Base-by-base conservation (phyloP, 30 jellyfish, hydroid and myxozoan genomes). In the Aurelia coerulea region DNA sequence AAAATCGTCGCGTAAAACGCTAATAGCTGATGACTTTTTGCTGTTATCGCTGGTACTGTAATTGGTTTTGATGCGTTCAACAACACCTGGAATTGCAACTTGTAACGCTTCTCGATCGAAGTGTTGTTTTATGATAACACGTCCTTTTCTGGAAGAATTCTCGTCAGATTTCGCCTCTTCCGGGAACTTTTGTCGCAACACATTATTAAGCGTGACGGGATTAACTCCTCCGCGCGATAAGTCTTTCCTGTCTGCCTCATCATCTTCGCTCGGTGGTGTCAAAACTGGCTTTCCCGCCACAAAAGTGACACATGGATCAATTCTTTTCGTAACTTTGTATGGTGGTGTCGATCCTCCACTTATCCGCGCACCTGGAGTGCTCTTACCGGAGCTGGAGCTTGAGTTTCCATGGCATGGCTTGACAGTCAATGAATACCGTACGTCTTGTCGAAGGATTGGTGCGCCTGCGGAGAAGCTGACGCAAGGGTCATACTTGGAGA, bases 391-490 rank as follows among this genome's bases (percentile, higher is more conserved):
- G 69, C 97, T 88, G 19, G 94, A 79, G 8, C 66, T 53, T 1
- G 99, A 95, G 82, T 78, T 78, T 33, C 92, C 70, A 32, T 96
- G 78, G 63, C 65, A 49, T 3, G 42, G 88, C 14, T 62, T 79
- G 59, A 88, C 89, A n/a, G 77, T 41, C 16, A 79, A 23, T 19
- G 97, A 86, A 64, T 62, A 68, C 62, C 79, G 78, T 15, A 65
- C 83, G 52, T 95, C 99, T 17, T 58, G 88, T 31, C 65, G 59
- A 6, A 86, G 23, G 13, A 90, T 92, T 2, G 99, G 88, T 33
- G 98, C 88, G 49, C 99, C 99, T 6, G 97, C 98, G 18, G 87
- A 65, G 67, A 95, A 95, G n/a, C 88, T 73, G 34, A 95, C 99
- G 72, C 99, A 95, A 3, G 99, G 99, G 72, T 90, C 99, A 67